These are phyloP conservation scores for Cantharis flavilabris DNA, from an alignment of 2,888 invertebrate species.

Conservation along the genomic window DNA sequence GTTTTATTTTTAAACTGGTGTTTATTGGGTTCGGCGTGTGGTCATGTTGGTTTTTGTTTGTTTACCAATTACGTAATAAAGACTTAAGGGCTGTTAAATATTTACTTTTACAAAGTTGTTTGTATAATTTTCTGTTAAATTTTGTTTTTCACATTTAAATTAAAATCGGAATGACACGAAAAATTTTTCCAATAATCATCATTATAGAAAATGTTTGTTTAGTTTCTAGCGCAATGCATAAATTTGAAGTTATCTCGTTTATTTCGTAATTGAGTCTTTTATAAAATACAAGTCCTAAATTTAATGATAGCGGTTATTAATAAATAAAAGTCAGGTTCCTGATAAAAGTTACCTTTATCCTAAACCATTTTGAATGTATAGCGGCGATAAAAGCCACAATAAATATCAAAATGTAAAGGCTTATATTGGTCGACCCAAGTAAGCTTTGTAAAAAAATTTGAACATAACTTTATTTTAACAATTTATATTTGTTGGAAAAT, in stretches of 20 bases:
- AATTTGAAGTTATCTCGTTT: not conserved
- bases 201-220: too few species aligned
- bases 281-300: not conserved
- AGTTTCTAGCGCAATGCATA: not conserved
- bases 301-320: not conserved
- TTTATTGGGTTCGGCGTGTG: not conserved
- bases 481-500: not conserved
- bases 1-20: not conserved
- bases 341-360: not conserved
- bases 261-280: not conserved
- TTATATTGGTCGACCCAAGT: not conserved
- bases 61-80: not conserved
- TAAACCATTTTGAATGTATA: not conserved
- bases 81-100: not conserved
- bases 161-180: not conserved
- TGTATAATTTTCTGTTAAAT: not conserved
- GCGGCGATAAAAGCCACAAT: constrained; percentile 1
- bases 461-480: not conserved
- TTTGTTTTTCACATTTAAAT: not conserved
- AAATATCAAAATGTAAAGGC: constrained; percentile 1
- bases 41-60: not conserved
- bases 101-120: not conserved
- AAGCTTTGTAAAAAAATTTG: not conserved
- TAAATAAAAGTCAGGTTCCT: not conserved
- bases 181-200: too few species aligned